phyloP scores from a whole-genome alignment of 2,113 vertebrate genomes.

The Apodemus sylvaticus region DNA sequence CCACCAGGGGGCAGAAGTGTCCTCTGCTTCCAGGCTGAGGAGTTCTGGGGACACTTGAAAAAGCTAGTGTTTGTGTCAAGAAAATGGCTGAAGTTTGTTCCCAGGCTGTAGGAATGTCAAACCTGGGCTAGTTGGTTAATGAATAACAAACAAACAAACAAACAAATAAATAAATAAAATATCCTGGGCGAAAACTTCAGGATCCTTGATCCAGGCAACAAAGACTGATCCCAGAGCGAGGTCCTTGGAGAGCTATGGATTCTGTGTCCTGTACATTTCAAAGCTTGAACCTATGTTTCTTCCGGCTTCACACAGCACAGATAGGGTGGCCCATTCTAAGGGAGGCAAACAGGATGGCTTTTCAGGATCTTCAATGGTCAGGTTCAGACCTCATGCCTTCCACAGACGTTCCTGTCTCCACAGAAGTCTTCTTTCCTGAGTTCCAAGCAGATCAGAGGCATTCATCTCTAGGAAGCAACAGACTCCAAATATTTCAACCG shows the following conservation, averaged over 20 bases:
- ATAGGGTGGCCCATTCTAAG: neutral
- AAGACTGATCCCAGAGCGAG: neutral
- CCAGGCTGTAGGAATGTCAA: neutral
- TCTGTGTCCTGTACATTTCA: neutral
- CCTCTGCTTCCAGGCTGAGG: neutral
- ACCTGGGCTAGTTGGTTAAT: neutral
- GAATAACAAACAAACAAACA: too few species aligned
- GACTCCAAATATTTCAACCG: neutral
- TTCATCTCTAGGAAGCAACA: neutral
- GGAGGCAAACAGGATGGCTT: neutral
- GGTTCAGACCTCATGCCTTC: neutral
- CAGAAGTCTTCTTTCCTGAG: neutral
- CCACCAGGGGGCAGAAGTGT: constrained; percentile 67
- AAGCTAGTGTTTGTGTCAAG: neutral
- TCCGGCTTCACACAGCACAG: neutral
- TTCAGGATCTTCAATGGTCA: neutral
- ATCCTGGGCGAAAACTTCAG: neutral
- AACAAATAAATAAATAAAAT: neutral
- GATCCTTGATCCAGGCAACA: neutral
- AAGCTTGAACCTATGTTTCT: neutral
- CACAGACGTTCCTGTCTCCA: neutral
- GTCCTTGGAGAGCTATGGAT: accelerated
- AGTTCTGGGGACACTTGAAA: accelerated
- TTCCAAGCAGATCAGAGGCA: neutral
- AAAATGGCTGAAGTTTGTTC: neutral